Conservation (phyloP, 2,888 invertebrate species). For the Trachelus iudaicus region DNA sequence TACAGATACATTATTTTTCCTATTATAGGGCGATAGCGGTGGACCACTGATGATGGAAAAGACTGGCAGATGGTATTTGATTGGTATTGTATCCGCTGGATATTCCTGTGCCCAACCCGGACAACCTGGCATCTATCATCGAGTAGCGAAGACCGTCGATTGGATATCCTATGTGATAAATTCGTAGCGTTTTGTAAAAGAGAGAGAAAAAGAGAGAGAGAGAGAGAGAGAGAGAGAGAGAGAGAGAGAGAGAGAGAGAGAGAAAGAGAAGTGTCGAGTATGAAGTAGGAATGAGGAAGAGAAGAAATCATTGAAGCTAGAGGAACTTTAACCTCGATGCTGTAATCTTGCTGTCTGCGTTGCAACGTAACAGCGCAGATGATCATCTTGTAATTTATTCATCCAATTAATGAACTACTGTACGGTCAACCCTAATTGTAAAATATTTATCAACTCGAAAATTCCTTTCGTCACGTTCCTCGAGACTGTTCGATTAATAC, state of each 20-base stretch:
- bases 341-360: neutral
- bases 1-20: neutral
- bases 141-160: slow-evolving; percentile 92
- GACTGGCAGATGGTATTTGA: slow-evolving; percentile 88
- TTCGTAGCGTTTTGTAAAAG: slow-evolving; percentile 49
- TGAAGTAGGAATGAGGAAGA: neutral
- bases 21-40: slow-evolving; percentile 82
- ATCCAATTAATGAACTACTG: neutral
- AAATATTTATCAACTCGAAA: neutral
- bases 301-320: neutral
- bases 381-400: neutral
- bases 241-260: no score
- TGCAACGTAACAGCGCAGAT: neutral
- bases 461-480: neutral
- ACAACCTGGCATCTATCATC: slow-evolving; percentile 93
- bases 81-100: slow-evolving; percentile 92
- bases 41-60: slow-evolving; percentile 92
- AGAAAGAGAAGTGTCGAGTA: neutral
- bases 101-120: slow-evolving; percentile 94
- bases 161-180: slow-evolving; percentile 83
- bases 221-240: no score
- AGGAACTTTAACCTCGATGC: neutral
- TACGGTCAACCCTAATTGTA: neutral
- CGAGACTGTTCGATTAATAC: neutral
- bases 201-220: no score